Evolutionary conservation across 2,797 vertebrate species (phyloP).

Genomic region (Glossophaga mutica): DNA sequence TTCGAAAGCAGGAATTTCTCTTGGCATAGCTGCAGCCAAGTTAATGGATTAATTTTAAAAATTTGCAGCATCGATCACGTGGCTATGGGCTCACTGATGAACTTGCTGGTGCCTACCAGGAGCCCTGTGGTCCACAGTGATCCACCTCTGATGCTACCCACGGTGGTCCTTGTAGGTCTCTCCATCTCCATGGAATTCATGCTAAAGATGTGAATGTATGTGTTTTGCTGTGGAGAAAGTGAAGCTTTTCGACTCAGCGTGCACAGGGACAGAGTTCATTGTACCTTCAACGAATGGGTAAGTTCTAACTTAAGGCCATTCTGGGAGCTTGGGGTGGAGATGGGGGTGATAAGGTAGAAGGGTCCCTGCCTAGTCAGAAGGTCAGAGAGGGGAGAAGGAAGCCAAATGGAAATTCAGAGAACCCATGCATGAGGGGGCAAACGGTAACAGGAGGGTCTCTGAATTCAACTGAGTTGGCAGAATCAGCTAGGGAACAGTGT

Average conservation of each 20-base stretch:
- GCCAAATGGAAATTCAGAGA: neutral
- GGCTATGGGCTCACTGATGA: neutral
- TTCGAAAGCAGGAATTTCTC: neutral
- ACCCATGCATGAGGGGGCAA: neutral
- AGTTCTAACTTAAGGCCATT: neutral
- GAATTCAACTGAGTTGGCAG: neutral
- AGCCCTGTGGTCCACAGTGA: neutral
- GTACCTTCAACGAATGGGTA: neutral
- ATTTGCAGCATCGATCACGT: neutral
- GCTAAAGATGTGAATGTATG: neutral
- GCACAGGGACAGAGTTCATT: neutral
- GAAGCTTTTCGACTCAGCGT: neutral
- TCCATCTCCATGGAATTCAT: no score
- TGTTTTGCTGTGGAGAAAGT: neutral
- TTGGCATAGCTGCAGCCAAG: neutral
- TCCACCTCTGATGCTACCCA: neutral
- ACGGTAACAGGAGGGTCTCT: no score
- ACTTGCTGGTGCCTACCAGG: neutral
- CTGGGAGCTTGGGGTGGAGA: neutral
- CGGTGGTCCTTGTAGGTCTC: neutral
- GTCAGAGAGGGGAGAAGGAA: neutral
- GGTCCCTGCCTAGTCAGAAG: no score
- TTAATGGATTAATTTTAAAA: neutral
- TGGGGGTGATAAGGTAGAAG: neutral
- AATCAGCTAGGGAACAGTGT: neutral